Evolutionary conservation across 2,888 invertebrate genomes (phyloP).

Genomic region (Heteromyza rotundicornis): DNA sequence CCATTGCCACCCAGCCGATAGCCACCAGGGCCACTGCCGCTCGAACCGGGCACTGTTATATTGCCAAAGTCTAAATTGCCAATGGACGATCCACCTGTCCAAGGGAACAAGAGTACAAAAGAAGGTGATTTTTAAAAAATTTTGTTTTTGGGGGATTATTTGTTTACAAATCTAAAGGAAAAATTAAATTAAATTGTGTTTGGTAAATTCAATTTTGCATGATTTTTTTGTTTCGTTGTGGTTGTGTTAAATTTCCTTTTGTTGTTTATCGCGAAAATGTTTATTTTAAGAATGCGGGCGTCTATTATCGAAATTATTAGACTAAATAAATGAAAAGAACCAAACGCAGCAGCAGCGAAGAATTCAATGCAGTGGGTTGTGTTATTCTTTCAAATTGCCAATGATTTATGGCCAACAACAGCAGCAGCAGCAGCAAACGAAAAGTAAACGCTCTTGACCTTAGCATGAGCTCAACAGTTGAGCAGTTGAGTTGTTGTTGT

Average conservation of each 20-base stretch:
- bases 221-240: too few species aligned
- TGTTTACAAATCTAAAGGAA: too few species aligned
- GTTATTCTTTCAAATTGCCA: background rate
- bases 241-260: too few species aligned
- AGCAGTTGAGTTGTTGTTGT: background rate
- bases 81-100: constrained; percentile 37
- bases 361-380: background rate
- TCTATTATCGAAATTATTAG: too few species aligned
- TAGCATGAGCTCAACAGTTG: background rate
- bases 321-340: background rate
- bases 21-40: constrained; percentile 15
- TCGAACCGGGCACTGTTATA: constrained; percentile 76
- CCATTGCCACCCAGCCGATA: constrained; percentile 18
- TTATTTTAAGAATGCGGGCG: too few species aligned
- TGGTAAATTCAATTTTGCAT: too few species aligned
- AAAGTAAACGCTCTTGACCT: constrained; percentile 27
- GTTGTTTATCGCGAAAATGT: too few species aligned
- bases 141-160: too few species aligned
- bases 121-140: too few species aligned
- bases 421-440: background rate
- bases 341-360: background rate
- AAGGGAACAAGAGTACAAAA: background rate
- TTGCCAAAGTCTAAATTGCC: constrained; percentile 79
- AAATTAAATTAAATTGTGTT: too few species aligned
- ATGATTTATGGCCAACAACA: background rate